Base-by-base conservation (phyloP, 2,888 invertebrate species). In the Coelinius sp. region DNA sequence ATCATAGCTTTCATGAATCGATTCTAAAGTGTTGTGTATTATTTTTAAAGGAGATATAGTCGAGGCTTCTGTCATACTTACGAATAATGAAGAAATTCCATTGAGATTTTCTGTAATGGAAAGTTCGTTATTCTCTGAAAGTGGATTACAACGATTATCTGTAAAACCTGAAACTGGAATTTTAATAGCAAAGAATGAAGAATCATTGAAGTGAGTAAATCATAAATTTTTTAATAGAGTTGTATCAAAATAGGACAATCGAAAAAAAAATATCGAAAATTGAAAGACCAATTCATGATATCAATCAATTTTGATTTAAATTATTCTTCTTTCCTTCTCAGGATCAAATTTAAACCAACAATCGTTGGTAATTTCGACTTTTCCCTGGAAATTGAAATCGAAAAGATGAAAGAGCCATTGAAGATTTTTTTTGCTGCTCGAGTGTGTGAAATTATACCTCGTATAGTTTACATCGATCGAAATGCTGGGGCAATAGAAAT, bases 281-380 rank as follows among this genome's bases (percentile, higher is more conserved):
- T n/a, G n/a, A n/a, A n/a, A n/a, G n/a, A n/a, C n/a, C n/a, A n/a
- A n/a, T n/a, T 44, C 14, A 2, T 44, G 17, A 12, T 44, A 1
- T 14, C 14, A 44, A 44, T 44, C 12, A 2, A 44, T 14, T n/a
- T 44, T 3, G 12, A 44, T 8, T 70, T 38, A n/a, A n/a, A n/a
- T n/a, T 67, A 0, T 31, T 31, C 74, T 49, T 72, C 66, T 73
- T 53, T 49, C 73, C 76, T 71, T 79, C 82, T 14, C 77, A 92
- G 92, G 76, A 84, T 92, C 46, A 88, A 87, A 71, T 91, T 90
- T 79, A 89, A 89, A 24, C 90, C 92, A 0, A 88, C 89, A 56
- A 84, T 88, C 77, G 88, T 90, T 52, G 92, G 92, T 0, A 90
- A 90, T 27, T 79, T 89, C 17, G 88, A 89, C 7, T 92, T 91